Evolutionary conservation across 2,797 vertebrate genomes (phyloP).

Genomic region (Vipera ursinii): DNA sequence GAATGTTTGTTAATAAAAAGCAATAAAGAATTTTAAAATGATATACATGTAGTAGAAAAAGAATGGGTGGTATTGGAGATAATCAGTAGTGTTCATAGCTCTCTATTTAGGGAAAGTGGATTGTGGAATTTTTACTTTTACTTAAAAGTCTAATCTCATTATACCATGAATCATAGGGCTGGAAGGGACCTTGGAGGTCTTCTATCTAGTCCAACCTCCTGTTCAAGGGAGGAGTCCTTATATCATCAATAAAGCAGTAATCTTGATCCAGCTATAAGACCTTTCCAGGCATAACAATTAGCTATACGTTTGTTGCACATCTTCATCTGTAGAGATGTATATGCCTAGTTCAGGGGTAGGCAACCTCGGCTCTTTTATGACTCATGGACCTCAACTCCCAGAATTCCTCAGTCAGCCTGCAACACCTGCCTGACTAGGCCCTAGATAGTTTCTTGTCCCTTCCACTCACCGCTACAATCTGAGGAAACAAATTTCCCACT

Average conservation of each 20-base stretch:
- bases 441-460: too few species aligned
- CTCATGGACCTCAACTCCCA: too few species aligned
- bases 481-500: neutral
- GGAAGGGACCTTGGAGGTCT: neutral
- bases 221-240: neutral
- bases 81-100: neutral
- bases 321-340: neutral
- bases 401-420: too few species aligned
- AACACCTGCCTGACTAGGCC: neutral
- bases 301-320: neutral
- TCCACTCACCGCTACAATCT: neutral
- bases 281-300: neutral
- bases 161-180: neutral
- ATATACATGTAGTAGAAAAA: neutral
- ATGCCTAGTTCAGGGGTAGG: neutral
- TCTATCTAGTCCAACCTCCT: neutral
- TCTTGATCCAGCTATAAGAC: neutral
- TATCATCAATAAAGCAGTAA: neutral
- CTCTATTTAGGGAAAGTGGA: neutral
- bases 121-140: neutral
- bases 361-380: too few species aligned
- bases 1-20: slow-evolving; percentile 54
- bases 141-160: neutral
- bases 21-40: slow-evolving; percentile 61
- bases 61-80: neutral